These are phyloP conservation scores for Charadrius vociferus DNA, from an alignment of 2,113 vertebrate genomes.

Conservation along the genomic window DNA sequence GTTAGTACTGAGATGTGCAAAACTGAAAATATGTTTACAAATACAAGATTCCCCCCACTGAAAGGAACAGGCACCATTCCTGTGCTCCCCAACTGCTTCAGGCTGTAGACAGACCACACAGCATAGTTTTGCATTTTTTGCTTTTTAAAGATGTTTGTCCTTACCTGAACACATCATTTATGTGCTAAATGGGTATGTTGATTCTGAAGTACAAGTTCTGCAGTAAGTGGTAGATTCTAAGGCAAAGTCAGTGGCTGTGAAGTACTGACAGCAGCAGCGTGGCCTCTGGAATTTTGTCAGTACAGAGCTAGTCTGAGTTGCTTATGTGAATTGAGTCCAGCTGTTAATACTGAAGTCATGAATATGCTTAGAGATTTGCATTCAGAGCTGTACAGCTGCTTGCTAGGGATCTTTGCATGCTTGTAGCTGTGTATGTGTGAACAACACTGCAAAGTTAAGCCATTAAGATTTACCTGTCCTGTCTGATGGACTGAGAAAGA, in stretches of 20 bases:
- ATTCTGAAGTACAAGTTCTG: not conserved
- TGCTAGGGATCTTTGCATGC: not conserved
- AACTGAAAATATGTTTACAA: not conserved
- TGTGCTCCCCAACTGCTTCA: not conserved
- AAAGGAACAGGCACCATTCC: not conserved
- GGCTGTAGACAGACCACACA: no score
- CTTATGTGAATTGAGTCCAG: not conserved
- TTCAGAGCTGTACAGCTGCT: not conserved
- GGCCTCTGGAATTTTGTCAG: not conserved
- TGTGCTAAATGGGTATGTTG: not conserved
- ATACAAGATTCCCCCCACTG: not conserved
- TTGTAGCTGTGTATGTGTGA: not conserved
- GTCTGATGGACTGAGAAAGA: not conserved
- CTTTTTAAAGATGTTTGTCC: not conserved
- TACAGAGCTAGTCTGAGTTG: not conserved
- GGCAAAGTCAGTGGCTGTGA: not conserved
- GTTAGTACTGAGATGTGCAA: not conserved
- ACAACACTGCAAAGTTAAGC: not conserved
- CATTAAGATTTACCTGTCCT: not conserved
- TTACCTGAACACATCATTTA: not conserved
- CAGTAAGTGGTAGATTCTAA: not conserved
- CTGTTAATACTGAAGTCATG: not conserved
- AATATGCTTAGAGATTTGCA: not conserved
- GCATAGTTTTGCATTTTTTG: not conserved
- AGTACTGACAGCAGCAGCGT: not conserved